Percentiles rank a stretch among this genome's conserved stretches.
Conservation (phyloP, 2,888 invertebrate species). For the Volucella bombylans region DNA sequence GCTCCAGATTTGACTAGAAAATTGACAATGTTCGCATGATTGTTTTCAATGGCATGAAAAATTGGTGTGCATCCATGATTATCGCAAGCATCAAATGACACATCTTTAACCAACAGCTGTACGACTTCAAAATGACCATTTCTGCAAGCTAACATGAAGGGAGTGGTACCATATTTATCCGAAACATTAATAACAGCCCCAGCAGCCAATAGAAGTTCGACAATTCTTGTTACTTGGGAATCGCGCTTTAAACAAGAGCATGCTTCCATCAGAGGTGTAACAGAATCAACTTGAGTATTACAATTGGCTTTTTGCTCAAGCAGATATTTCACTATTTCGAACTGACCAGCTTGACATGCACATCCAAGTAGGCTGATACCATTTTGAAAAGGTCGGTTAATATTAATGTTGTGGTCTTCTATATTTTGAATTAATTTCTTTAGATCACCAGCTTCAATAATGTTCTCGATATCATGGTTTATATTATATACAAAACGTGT, state of each 20-base stretch:
- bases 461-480: conserved; percentile 76
- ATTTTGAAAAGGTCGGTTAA: conserved; percentile 75
- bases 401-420: conserved; percentile 68
- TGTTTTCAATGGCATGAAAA: conserved; percentile 81
- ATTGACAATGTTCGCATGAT: conserved; percentile 79
- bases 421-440: conserved; percentile 75
- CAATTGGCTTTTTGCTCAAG: conserved; percentile 77
- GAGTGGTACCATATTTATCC: conserved; percentile 80
- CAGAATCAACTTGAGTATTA: conserved; percentile 79
- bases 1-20: conserved; percentile 79
- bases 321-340: conserved; percentile 78
- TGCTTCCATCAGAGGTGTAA: conserved; percentile 79
- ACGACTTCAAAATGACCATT: conserved; percentile 78
- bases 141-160: conserved; percentile 81
- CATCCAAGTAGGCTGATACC: conserved; percentile 77
- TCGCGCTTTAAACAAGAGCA: conserved; percentile 76
- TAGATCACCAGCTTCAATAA: conserved; percentile 76
- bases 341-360: conserved; percentile 78
- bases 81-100: conserved; percentile 79
- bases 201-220: conserved; percentile 76
- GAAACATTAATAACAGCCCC: conserved; percentile 80
- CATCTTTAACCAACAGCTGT: conserved; percentile 77
- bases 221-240: conserved; percentile 71
- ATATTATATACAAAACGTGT: conserved; percentile 48
- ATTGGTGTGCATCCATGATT: conserved; percentile 81